Conservation (phyloP, 2,797 vertebrate species). For the Zalophus californianus region DNA sequence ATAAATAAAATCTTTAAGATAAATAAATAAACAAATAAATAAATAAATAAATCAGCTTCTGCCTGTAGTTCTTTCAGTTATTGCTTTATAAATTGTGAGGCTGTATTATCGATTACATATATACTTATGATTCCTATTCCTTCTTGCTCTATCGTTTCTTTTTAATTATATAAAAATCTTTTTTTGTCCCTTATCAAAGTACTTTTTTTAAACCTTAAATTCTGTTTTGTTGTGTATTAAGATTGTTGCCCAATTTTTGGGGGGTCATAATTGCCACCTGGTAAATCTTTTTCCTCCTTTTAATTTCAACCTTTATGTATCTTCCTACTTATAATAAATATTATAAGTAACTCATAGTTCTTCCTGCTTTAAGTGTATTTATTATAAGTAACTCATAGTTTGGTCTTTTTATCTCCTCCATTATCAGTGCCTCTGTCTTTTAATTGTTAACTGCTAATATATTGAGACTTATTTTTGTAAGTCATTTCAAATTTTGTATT, state of each 20-base stretch:
- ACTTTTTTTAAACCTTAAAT: slow-evolving; percentile 2
- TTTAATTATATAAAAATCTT: not conserved
- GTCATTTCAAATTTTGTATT: not conserved
- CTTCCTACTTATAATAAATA: not conserved
- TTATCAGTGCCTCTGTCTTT: not conserved
- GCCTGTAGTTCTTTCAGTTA: not conserved
- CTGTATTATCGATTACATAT: not conserved
- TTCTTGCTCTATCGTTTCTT: not conserved
- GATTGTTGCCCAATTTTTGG: not conserved
- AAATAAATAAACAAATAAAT: too few species aligned
- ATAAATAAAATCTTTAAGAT: too few species aligned
- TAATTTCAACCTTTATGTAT: not conserved
- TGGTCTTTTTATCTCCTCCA: not conserved
- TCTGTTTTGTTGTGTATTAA: not conserved
- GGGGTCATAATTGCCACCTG: not conserved
- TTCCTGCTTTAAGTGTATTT: not conserved
- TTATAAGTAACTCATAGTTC: not conserved
- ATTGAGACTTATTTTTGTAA: not conserved
- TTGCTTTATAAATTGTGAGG: slow-evolving; percentile 25
- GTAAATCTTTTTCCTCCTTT: slow-evolving; percentile 1
- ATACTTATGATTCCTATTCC: not conserved
- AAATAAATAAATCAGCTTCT: not conserved
- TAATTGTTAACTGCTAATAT: not conserved
- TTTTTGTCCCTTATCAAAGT: not conserved
- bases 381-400: not conserved